Evolutionary conservation across 2,888 invertebrate species (phyloP).

Genomic region (Alsophila aescularia): DNA sequence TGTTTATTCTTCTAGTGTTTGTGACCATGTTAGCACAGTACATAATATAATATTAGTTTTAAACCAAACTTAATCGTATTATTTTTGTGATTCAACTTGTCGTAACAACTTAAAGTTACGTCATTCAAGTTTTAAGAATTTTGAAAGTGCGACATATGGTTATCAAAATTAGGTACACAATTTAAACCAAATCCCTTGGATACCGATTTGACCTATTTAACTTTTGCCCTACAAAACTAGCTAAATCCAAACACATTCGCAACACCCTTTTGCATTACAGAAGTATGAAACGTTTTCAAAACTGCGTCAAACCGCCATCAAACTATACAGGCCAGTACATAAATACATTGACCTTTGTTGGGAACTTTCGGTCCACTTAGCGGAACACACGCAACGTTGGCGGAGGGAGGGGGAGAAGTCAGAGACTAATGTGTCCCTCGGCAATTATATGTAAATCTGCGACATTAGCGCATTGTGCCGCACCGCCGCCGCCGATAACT

Average conservation of each 20-base stretch:
- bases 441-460: slow-evolving; percentile 51
- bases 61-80: no score
- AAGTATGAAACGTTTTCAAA: slow-evolving; percentile 6
- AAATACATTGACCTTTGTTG: slow-evolving; percentile 21
- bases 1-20: no score
- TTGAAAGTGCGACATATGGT: no score
- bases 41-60: no score
- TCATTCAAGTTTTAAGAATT: no score
- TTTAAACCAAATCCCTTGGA: neutral
- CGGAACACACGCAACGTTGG: slow-evolving; percentile 2
- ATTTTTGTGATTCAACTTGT: no score
- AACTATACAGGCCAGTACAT: slow-evolving; percentile 16
- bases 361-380: slow-evolving; percentile 1
- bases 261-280: neutral
- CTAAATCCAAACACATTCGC: neutral
- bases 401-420: neutral
- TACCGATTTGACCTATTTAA: neutral
- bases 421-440: slow-evolving; percentile 28
- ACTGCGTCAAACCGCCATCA: slow-evolving; percentile 8
- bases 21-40: no score
- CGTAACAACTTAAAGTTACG: no score
- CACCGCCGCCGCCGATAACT: slow-evolving; percentile 47
- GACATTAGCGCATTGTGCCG: slow-evolving; percentile 47
- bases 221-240: neutral
- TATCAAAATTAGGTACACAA: no score